Base-by-base conservation (phyloP, 2,888 invertebrate species). In the Aleiodes testaceus region DNA sequence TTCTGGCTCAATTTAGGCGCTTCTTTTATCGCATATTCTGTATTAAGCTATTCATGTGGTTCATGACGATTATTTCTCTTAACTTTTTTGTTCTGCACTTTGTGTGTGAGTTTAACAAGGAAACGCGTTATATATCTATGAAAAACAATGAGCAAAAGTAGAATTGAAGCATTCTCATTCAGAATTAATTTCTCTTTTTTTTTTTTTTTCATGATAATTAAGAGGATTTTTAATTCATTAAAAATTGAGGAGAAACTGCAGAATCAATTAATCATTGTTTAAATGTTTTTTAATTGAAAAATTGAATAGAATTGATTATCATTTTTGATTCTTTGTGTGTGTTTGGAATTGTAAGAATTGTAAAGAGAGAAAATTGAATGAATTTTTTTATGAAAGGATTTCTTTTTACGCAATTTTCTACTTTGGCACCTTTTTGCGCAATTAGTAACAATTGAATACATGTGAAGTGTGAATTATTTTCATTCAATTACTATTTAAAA, bases 381-480 rank as follows among this genome's bases (percentile, higher is more conserved):
- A 36, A 36, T 9, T 9, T 9, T 9, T 6, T 9, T 6, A 6
- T 36, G 36, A 36, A 36, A 36, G 9, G 20, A 20, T 50, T 50
- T 50, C 1, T 18, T 50, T 42, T 71, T 65, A 61, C 66, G 68
- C 70, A 55, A n/a, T 67, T 69, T 66, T 83, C 81, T 82, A 82
- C 80, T 84, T 82, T 84, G 83, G 84, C 84, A 84, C 84, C 81
- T 80, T 77, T n/a, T 72, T 65, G 72, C 70, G 74, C 72, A 65
- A 69, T 49, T 69, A 73, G 49, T 64, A 64, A 61, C 16, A 47
- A n/a, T 47, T 47, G 4, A 16, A 47, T 47, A 22, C 9, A n/a
- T 50, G 9, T 20, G 30, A 30, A 64, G 22, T 16, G 6, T 44
- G 45, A 36, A 55, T 44, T 55, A 55, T 14, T 44, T 18, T 36